A percentile compares a stretch with the other conserved stretches of the same genome.
phyloP scores from a whole-genome alignment of 2,797 vertebrate species.

The Pipistrellus pygmaeus region DNA sequence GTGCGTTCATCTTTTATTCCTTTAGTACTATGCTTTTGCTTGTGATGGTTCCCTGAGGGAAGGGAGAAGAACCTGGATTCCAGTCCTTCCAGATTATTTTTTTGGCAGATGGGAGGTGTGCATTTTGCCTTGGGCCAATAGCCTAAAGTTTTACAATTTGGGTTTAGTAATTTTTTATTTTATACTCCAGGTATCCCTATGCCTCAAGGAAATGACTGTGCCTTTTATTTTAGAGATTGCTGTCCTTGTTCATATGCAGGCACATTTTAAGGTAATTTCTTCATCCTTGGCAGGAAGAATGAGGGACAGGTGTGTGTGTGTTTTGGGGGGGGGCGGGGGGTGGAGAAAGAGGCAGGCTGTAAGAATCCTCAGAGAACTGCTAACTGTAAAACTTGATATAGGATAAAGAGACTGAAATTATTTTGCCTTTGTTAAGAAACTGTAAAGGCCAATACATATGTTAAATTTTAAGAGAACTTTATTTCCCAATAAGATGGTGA shows the following conservation, averaged over 20 bases:
- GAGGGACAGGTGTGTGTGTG: background rate
- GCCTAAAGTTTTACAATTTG: background rate
- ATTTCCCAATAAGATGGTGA: background rate
- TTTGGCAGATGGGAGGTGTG: background rate
- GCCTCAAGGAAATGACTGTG: background rate
- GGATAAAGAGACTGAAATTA: background rate
- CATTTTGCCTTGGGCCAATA: background rate
- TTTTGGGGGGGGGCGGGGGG: fast-evolving
- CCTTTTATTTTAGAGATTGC: conserved; percentile 5
- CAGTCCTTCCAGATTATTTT: background rate
- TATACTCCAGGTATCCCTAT: background rate
- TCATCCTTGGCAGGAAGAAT: background rate
- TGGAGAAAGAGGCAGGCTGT: too few relatives aligned
- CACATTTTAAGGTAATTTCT: background rate
- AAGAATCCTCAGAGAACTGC: background rate
- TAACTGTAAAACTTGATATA: background rate
- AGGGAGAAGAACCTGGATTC: background rate
- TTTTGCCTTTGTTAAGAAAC: background rate
- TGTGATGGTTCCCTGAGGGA: background rate
- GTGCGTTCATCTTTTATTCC: background rate
- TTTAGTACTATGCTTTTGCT: background rate
- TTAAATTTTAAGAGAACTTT: background rate
- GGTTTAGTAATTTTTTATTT: conserved; percentile 9
- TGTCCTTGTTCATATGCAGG: background rate
- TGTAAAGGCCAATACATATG: background rate